Base-by-base conservation (phyloP, 2,888 invertebrate species). In the Odontothrips loti region DNA sequence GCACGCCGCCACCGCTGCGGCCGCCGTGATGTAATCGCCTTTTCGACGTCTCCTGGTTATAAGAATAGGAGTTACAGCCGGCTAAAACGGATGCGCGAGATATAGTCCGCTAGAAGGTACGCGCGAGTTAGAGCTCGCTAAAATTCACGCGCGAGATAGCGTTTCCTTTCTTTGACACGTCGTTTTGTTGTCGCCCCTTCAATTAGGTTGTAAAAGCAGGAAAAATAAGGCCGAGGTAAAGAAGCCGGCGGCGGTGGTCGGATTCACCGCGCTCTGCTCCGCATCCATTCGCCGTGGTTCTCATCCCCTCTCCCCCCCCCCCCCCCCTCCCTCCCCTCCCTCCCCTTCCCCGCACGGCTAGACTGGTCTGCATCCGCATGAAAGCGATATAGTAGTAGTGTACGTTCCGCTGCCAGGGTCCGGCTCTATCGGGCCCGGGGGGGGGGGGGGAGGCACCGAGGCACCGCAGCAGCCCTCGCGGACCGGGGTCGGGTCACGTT, bases 341-440 rank as follows among this genome's bases (percentile, higher is more conserved):
- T 10, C 2, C 12, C 51, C 51, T 10, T 12, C 51, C 51, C 51
- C 51, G 3, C 10, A 12, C 51, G 2, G 51, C 51, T 10, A 15
- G 58, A 17, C n/a, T 12, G 68, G 11, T 27, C 68, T 27, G 68
- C 68, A 75, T 75, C 68, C 68, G 68, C 68, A 27, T 75, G 68
- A 23, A 75, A 75, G 68, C 27, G 68, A 75, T 75, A 75, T 27
- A 75, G 68, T 75, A 27, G 4, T n/a, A n/a, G n/a, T n/a, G n/a
- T 6, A 58, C 58, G 58, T 43, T 43, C 34, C 34, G 34, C 3
- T 43, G 34, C 34, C 3, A 43, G 34, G 34, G 34, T 6, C 34
- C 34, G 2, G 34, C n/a, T n/a, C n/a, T n/a, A n/a, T n/a, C n/a
- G n/a, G n/a, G n/a, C n/a, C n/a, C n/a, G n/a, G n/a, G n/a, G n/a